Base-by-base conservation (phyloP, 2,113 vertebrate genomes). In the Mohoua ochrocephala region DNA sequence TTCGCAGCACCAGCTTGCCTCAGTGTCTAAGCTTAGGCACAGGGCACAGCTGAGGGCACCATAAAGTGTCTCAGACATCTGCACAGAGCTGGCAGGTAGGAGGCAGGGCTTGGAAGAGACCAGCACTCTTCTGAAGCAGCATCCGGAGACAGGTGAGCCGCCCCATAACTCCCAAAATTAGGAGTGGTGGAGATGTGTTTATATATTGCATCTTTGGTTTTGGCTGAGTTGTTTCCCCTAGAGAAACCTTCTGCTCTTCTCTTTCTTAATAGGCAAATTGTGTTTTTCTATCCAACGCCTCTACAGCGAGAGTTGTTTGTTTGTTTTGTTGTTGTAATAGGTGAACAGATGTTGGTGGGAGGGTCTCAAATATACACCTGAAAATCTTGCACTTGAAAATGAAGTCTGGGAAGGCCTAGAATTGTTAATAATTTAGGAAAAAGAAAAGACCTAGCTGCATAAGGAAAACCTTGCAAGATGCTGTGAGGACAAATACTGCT, bases 401-500 rank as follows among this genome's bases (percentile, higher is more conserved):
- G n/a, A 78, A 87, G 53, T 57, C 37, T 79, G 45, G 57, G 90
- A 76, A 84, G 22, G 30, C 5, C 18, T 35, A 71, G 8, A 17
- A 18, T 59, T 70, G 93, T 80, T 61, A 80, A 70, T 88, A 70
- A 88, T 88, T 80, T 47, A 41, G 14, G 19, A 18, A 30, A 21
- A 45, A 45, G 7, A 88, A 94, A 84, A 63, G 20, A 57, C 21
- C 10, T 69, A 80, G 19, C 44, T 96, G 52, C 50, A 84, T 7
- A 67, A 86, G 28, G 41, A 93, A 86, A 91, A 60, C 45, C 20
- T 89, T 86, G 39, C 31, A 83, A 86, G 47, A 94, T 76, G 22
- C 54, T 92, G 63, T 10, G 85, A 95, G 90, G 93, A 92, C 71
- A 93, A 95, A 94, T 81, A 86, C 39, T 95, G 63, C 90, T 86